Percentiles rank a stretch among this genome's conserved stretches.
These are phyloP conservation scores for Rhineura floridana DNA, from an alignment of 2,113 vertebrate genomes.

Conservation along the genomic window DNA sequence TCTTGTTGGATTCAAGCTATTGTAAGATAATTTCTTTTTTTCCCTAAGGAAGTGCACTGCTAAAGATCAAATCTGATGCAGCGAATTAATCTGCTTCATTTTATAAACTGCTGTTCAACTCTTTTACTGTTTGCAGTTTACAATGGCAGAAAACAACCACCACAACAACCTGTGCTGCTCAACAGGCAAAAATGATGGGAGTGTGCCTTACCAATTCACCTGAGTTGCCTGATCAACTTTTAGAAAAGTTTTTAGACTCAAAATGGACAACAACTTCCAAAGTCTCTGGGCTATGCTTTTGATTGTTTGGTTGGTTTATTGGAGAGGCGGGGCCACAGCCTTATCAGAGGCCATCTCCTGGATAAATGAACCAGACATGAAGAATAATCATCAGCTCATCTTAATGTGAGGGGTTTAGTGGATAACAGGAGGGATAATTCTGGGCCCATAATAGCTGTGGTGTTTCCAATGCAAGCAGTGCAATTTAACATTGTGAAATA, in stretches of 20 bases:
- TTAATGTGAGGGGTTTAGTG: not conserved
- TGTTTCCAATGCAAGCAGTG: not conserved
- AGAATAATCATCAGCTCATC: not conserved
- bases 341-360: not conserved
- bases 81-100: not conserved
- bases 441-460: not conserved
- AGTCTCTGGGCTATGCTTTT: not conserved
- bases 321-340: rapidly evolving
- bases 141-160: not conserved
- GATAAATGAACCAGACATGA: not conserved
- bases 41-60: too few species aligned
- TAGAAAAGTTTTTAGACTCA: not conserved
- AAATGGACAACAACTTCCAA: not conserved
- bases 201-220: not conserved
- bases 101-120: not conserved
- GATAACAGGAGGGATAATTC: too few species aligned
- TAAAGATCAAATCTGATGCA: not conserved
- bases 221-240: not conserved
- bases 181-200: not conserved
- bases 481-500: not conserved
- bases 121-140: not conserved
- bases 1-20: not conserved
- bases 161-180: not conserved
- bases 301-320: not conserved
- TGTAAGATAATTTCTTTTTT: not conserved